A percentile compares a stretch with the other conserved stretches of the same genome.
phyloP scores from a whole-genome alignment of 2,113 vertebrate species.

The Brachyhypopomus gauderio region DNA sequence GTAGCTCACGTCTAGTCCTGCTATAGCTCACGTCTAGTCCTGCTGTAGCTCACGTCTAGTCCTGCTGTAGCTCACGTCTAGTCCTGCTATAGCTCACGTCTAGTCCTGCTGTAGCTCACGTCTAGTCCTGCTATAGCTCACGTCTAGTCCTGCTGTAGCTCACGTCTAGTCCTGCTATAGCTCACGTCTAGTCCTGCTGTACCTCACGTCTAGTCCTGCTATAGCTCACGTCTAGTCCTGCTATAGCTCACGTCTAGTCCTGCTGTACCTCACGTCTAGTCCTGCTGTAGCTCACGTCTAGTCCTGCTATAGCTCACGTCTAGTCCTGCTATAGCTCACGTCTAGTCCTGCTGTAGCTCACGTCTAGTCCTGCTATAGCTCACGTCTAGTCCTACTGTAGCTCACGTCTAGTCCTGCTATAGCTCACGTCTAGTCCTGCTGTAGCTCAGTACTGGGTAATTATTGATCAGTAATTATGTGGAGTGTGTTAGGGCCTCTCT shows the following conservation, averaged over 20 bases:
- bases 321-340: constrained; percentile 10
- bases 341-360: constrained; percentile 11
- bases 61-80: constrained; percentile 14
- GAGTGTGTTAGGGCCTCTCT: constrained; percentile 40
- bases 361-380: too few species aligned
- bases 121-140: too few species aligned
- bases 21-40: not conserved
- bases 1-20: too few species aligned
- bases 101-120: constrained; percentile 13
- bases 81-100: too few species aligned
- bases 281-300: constrained; percentile 14
- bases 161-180: not conserved
- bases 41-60: constrained; percentile 11
- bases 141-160: constrained; percentile 12
- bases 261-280: not conserved
- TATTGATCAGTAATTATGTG: constrained; percentile 49
- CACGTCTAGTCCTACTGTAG: constrained; percentile 1
- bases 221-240: constrained; percentile 2
- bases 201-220: not conserved
- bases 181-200: too few species aligned
- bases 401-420: not conserved
- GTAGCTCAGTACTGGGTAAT: constrained; percentile 32
- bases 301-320: too few species aligned
- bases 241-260: constrained; percentile 24
- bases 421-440: not conserved